A percentile compares a stretch with the other conserved stretches of the same genome.
phyloP scores from a whole-genome alignment of 2,113 vertebrate species.

The Halichoerus grypus region DNA sequence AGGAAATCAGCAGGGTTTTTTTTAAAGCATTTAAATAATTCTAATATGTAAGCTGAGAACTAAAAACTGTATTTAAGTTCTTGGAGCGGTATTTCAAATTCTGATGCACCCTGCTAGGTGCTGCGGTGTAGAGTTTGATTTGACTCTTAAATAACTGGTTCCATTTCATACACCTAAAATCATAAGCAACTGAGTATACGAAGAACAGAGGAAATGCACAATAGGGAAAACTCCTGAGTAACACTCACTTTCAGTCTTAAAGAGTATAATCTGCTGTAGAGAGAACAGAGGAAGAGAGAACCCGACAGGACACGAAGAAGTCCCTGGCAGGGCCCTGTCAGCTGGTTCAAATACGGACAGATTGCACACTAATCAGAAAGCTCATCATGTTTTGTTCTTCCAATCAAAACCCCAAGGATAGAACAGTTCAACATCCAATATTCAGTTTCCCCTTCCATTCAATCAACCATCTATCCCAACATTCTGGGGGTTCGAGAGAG shows the following conservation, averaged over 20 bases:
- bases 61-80: slow-evolving; percentile 12
- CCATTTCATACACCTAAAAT: slow-evolving; percentile 30
- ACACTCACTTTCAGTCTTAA: background rate
- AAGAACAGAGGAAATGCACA: slow-evolving; percentile 2
- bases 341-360: background rate
- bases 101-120: background rate
- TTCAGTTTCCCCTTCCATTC: background rate
- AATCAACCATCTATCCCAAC: background rate
- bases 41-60: background rate
- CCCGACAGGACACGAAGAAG: background rate
- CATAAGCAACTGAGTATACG: background rate
- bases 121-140: background rate
- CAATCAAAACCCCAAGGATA: background rate
- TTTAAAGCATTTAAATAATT: background rate
- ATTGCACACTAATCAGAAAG: background rate
- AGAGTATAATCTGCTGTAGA: background rate
- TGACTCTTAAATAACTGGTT: background rate
- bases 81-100: background rate
- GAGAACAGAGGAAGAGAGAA: background rate
- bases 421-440: background rate
- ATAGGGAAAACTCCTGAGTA: background rate
- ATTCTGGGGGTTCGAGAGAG: background rate
- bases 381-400: background rate
- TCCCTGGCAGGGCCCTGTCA: background rate
- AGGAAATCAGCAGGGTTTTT: background rate